These are phyloP conservation scores for Acanthosepion esculentum DNA, from an alignment of 2,888 invertebrate genomes.

Conservation along the genomic window DNA sequence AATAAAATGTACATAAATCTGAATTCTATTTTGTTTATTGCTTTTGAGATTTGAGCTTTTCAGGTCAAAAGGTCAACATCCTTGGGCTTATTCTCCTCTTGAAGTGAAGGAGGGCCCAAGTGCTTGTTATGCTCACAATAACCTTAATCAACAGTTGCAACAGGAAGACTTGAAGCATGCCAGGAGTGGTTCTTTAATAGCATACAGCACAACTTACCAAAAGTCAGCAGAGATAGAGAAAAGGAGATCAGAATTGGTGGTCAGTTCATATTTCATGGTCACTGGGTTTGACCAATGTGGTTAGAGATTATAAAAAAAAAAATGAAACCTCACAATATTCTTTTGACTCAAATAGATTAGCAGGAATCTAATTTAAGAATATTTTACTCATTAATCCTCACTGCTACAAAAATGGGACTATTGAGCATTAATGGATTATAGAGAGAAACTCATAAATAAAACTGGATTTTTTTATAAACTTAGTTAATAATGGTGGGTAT, in stretches of 20 bases:
- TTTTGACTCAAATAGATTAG: neutral
- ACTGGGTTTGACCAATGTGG: neutral
- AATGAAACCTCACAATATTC: neutral
- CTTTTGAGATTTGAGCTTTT: neutral
- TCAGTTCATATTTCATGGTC: neutral
- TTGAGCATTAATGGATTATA: too few relatives aligned
- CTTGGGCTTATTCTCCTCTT: neutral
- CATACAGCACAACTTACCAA: neutral
- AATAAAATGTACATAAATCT: neutral
- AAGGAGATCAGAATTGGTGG: neutral
- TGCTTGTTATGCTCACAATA: neutral
- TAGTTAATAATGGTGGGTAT: too few relatives aligned
- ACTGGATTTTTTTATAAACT: too few relatives aligned
- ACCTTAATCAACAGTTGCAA: neutral
- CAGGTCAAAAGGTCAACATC: slow-evolving; percentile 2
- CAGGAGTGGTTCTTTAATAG: slow-evolving; percentile 1
- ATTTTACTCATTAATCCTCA: neutral
- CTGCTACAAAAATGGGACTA: too few relatives aligned
- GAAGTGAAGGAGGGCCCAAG: neutral
- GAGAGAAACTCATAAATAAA: too few relatives aligned
- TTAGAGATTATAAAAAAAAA: neutral
- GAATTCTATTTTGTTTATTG: neutral
- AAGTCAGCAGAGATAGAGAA: neutral
- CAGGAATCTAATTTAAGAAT: neutral
- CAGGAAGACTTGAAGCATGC: slow-evolving; percentile 33